Conservation (phyloP, 37 sponge, comb jelly and placozoan genomes). For the Petrosia ficiformis region DNA sequence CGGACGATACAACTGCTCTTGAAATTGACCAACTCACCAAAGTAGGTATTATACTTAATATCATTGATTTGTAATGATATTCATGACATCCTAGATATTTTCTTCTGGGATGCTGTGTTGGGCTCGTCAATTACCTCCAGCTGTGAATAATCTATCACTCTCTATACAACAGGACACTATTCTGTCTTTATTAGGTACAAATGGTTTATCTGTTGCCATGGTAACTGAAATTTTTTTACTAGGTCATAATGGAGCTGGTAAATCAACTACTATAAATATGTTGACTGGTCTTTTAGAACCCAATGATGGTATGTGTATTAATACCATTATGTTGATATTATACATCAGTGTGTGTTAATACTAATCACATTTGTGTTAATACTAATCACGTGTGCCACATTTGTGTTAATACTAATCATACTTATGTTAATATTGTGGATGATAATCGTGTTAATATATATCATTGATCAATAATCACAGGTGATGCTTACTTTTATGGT, state of each 20-base stretch:
- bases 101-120: too few relatives aligned
- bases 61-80: too few relatives aligned
- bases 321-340: neutral
- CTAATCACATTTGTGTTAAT: too few relatives aligned
- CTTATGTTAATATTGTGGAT: neutral
- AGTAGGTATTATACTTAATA: too few relatives aligned
- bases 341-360: neutral
- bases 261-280: constrained; percentile 88
- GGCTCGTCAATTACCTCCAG: constrained; percentile 1
- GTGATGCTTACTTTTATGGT: constrained; percentile 73
- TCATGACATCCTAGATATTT: too few relatives aligned
- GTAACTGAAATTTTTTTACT: neutral
- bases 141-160: constrained; percentile 59
- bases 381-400: constrained; percentile 1
- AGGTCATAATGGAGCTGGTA: constrained; percentile 89
- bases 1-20: neutral
- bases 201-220: neutral
- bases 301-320: constrained; percentile 33
- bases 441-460: neutral
- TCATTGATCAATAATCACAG: constrained; percentile 7
- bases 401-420: neutral
- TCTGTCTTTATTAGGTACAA: constrained; percentile 62
- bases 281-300: constrained; percentile 71
- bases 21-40: neutral
- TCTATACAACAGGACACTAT: constrained; percentile 48